Conservation (phyloP, 2,797 vertebrate species). For the Nannoperca obscura region DNA sequence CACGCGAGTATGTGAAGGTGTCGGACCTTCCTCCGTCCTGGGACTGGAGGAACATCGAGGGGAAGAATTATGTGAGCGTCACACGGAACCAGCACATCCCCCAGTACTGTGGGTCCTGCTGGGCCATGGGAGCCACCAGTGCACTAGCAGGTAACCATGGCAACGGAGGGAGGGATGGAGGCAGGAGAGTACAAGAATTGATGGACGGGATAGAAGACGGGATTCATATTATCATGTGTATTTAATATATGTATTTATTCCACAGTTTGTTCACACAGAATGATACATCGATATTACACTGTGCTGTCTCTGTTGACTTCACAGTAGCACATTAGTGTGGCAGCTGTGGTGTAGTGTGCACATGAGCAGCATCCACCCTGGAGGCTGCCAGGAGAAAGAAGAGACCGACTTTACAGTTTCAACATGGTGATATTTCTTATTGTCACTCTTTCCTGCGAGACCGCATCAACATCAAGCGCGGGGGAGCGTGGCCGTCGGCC, state of each 20-base stretch:
- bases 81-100: slow-evolving; percentile 97
- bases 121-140: slow-evolving; percentile 95
- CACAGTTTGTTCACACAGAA: background rate
- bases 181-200: background rate
- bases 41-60: slow-evolving; percentile 92
- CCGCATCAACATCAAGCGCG: slow-evolving; percentile 94
- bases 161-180: slow-evolving; percentile 7
- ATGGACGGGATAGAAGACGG: background rate
- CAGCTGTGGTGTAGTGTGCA: background rate
- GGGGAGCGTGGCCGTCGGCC: slow-evolving; percentile 91
- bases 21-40: slow-evolving; percentile 86
- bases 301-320: background rate
- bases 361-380: background rate
- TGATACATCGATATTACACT: background rate
- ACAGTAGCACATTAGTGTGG: background rate
- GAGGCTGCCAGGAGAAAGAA: background rate
- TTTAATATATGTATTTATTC: background rate
- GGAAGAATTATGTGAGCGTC: slow-evolving; percentile 90
- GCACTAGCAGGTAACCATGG: slow-evolving; percentile 90
- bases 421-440: background rate
- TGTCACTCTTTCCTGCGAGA: slow-evolving; percentile 77
- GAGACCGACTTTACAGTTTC: background rate
- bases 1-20: slow-evolving; percentile 85
- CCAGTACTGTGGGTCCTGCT: slow-evolving; percentile 96
- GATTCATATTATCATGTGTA: background rate